Evolutionary conservation across 2,113 vertebrate species (phyloP), one percentile per base, ranked within the genome.

Genomic region (Lagenorhynchus albirostris): DNA sequence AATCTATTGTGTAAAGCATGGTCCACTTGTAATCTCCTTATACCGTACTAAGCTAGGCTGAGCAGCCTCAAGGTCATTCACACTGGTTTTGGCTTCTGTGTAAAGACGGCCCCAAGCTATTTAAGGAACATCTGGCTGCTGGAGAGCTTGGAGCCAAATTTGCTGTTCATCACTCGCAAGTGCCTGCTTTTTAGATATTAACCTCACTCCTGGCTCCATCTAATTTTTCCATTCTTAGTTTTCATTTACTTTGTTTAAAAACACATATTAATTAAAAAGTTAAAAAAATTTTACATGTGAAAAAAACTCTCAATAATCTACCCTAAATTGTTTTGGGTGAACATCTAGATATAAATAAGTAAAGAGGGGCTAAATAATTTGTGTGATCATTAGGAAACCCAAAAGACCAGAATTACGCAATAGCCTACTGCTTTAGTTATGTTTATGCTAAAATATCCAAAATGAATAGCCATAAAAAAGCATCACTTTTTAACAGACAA

Each of bases 31-130:
- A 82, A 79, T 95, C 71, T 96, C 87, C 62, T 73, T 94, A 82
- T n/a, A 80, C 62, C 18, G 17, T 85, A 33, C 71, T 94, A 74
- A 95, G 63, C 80, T 89, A 95, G 83, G 38, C 82, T 94, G 55
- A 95, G 38, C 55, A 86, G 89, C 91, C 73, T 94, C 96, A 96
- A 97, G 96, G 96, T 97, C 98, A 97, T 91, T 92, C 86, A 86
- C 55, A 83, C n/a, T 33, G 41, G 20, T 55, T 86, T 94, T 95
- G 82, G 91, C 93, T 95, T 89, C 81, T 91, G 38, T 89, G 60
- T 91, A 68, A 97, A 96, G 95, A 95, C 55, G 95, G 91, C 50
- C 53, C 31, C 85, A 95, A 96, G 91, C 96, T 98, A 97, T 97
- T 97, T 97, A 96, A 97, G 93, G 96, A 95, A 44, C 97, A 94